Evolutionary conservation across 2,113 vertebrate genomes (phyloP).

Genomic region (Tenrec ecaudatus): DNA sequence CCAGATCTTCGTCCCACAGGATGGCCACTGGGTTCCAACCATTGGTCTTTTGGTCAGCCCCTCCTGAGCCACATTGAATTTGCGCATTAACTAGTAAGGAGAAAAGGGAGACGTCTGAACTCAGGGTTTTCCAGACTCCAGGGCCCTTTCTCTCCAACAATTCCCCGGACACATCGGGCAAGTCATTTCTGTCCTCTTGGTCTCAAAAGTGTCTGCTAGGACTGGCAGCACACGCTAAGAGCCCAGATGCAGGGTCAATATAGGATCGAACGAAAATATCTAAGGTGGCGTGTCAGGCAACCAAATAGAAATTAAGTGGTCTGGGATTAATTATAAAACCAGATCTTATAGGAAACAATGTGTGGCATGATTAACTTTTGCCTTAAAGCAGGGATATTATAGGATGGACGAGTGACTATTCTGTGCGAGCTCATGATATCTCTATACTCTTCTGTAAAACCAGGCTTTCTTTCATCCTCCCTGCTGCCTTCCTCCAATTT

Average conservation of each 20-base stretch:
- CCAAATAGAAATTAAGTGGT: neutral
- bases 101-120: too few species aligned
- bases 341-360: neutral
- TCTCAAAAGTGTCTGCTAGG: neutral
- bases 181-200: neutral
- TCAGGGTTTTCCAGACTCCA: neutral
- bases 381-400: neutral
- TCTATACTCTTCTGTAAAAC: neutral
- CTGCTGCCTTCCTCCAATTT: neutral
- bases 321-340: fast-evolving
- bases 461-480: neutral
- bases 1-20: neutral
- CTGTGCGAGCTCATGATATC: fast-evolving
- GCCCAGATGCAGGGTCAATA: too few species aligned
- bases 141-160: too few species aligned
- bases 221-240: too few species aligned
- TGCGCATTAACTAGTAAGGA: neutral
- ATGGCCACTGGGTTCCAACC: neutral
- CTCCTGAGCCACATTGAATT: neutral
- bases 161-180: neutral
- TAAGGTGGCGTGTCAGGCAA: neutral
- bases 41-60: neutral
- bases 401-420: neutral
- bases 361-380: neutral
- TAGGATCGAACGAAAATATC: neutral